Evolutionary conservation across 2,113 vertebrate genomes (phyloP).

Genomic region (Crotalus tigris): DNA sequence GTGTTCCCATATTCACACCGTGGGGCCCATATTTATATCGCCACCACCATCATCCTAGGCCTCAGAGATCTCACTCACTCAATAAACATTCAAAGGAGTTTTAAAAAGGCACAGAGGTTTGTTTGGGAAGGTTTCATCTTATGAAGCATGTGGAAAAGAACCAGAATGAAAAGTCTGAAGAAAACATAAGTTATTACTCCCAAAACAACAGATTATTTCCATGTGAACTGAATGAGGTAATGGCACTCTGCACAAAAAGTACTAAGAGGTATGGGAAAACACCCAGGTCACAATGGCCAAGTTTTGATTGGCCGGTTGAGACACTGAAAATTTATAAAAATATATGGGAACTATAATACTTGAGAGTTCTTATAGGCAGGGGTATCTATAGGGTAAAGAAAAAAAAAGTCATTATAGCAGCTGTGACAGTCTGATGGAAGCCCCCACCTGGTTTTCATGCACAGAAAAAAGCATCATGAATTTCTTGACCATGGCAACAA

Average conservation of each 20-base stretch:
- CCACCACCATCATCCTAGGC: neutral
- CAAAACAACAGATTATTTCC: neutral
- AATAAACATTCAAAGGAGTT: neutral
- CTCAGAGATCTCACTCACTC: neutral
- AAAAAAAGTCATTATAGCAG: neutral
- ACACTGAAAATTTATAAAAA: neutral
- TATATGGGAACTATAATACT: neutral
- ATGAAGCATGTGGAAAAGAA: neutral
- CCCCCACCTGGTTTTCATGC: neutral
- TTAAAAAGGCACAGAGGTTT: neutral
- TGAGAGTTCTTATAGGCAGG: neutral
- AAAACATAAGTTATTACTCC: neutral
- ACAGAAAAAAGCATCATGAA: neutral
- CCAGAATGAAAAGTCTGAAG: neutral
- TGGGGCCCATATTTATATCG: neutral
- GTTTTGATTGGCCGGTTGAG: neutral
- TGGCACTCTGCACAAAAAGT: neutral
- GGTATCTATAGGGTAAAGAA: neutral
- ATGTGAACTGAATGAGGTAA: neutral
- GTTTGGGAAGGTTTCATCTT: neutral
- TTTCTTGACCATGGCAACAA: neutral
- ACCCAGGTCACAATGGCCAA: neutral
- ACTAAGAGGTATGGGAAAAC: neutral
- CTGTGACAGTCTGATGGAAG: neutral
- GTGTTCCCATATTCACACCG: neutral